Evolutionary conservation across 2,113 vertebrate genomes (phyloP).

Genomic region (Thomomys bottae): DNA sequence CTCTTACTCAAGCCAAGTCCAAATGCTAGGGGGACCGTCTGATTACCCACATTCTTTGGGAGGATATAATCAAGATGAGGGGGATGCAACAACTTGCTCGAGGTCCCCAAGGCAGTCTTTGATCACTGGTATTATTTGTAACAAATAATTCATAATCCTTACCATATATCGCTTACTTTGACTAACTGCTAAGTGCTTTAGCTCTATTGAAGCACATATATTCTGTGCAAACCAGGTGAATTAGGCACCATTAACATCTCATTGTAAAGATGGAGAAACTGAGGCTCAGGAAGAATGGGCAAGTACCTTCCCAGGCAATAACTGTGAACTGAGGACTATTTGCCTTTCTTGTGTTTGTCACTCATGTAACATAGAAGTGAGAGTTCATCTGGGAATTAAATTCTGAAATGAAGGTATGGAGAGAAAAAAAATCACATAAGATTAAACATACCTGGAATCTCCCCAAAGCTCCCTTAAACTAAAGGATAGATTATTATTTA

Average conservation of each 20-base stretch:
- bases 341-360: rapidly evolving
- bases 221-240: not conserved
- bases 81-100: not conserved
- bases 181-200: no score
- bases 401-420: not conserved
- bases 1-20: not conserved
- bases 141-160: not conserved
- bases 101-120: not conserved
- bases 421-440: not conserved
- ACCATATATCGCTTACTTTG: not conserved
- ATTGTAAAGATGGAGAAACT: not conserved
- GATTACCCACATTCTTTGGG: slow-evolving; percentile 1
- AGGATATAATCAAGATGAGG: not conserved
- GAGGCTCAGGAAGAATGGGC: not conserved
- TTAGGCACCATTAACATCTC: not conserved
- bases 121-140: not conserved
- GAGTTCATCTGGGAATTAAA: not conserved
- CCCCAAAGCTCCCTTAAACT: not conserved
- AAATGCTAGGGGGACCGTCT: not conserved
- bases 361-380: not conserved
- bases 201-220: not conserved
- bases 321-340: not conserved
- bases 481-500: slow-evolving; percentile 4
- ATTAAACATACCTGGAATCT: not conserved
- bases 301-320: not conserved